phyloP scores from a whole-genome alignment of 2,888 invertebrate genomes.

The Prosapia bicincta region DNA sequence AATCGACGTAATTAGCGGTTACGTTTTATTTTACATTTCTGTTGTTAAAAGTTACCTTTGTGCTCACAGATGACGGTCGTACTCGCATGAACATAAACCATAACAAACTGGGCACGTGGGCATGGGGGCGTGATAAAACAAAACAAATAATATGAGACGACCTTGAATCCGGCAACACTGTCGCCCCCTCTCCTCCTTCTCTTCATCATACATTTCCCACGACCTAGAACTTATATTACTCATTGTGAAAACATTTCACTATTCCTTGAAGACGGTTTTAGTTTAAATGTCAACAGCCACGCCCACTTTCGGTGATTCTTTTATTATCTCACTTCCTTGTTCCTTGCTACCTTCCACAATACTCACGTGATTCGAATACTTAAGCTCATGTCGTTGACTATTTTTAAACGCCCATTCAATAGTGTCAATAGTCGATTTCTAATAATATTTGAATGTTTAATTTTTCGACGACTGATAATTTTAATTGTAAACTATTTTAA shows the following conservation, averaged over 20 bases:
- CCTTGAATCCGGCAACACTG: conserved; percentile 23
- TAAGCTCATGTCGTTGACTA: too few species aligned
- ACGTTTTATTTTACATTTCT: neutral
- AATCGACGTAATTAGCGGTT: neutral
- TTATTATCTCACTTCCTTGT: neutral
- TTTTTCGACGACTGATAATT: too few species aligned
- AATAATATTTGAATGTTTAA: too few species aligned
- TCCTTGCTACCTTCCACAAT: neutral
- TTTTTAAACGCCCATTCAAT: too few species aligned
- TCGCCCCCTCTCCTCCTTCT: neutral
- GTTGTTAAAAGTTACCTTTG: neutral
- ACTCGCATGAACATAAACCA: neutral
- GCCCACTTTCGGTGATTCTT: neutral
- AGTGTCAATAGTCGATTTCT: too few species aligned
- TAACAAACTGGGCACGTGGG: conserved; percentile 2
- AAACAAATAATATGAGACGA: conserved; percentile 6
- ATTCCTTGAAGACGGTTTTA: neutral
- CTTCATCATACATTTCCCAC: conserved; percentile 18
- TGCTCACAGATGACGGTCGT: neutral
- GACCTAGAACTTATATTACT: neutral
- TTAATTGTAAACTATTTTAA: too few species aligned
- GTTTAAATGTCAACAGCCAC: neutral
- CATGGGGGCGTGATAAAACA: neutral
- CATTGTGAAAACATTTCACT: neutral
- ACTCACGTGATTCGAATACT: neutral